Evolutionary conservation across 2,888 invertebrate genomes (phyloP), one percentile per base, ranked within the genome.

Genomic region (Folsomia manolachei): DNA sequence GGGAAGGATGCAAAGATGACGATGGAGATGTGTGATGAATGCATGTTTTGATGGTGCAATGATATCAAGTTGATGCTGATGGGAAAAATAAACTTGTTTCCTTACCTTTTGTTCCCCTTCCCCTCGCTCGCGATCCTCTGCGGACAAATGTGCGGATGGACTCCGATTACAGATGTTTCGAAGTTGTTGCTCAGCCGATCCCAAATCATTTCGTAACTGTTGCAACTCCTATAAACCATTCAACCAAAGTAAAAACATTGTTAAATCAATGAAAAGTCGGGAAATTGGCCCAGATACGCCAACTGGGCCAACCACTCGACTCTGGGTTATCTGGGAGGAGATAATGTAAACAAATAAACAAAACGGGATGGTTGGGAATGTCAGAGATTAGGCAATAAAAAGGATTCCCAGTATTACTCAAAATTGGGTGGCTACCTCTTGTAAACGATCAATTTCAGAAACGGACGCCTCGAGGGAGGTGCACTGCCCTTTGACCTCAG

Each of bases 81-180:
- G n/a, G n/a, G n/a, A n/a, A n/a, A n/a, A n/a, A n/a, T n/a, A n/a
- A n/a, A n/a, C n/a, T 39, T 39, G 4, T 39, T 39, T 2, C 83
- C 91, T 88, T 91, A 95, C 95, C 91, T 94, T 93, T 87, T 94
- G 94, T 83, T 93, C 93, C 83, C 89, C 88, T 79, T 89, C 86
- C 81, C 92, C 92, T 81, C 89, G 90, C 82, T 93, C 93, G 81
- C 91, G 88, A 84, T 94, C 93, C 81, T 90, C 89, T 75, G 93
- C 91, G 56, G 56, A n/a, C 83, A 90, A 87, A 85, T 93, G 92
- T 81, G 91, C 90, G 74, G 94, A 93, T 82, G 92, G 91, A 84
- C 92, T 88, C n/a, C n/a, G n/a, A n/a, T n/a, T n/a, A n/a, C n/a
- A n/a, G 65, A 92, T 90, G 74, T 90, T 88, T 75, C 95, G 89